These are phyloP conservation scores for Corythaixoides concolor DNA, from an alignment of 2,113 vertebrate species.

Conservation along the genomic window DNA sequence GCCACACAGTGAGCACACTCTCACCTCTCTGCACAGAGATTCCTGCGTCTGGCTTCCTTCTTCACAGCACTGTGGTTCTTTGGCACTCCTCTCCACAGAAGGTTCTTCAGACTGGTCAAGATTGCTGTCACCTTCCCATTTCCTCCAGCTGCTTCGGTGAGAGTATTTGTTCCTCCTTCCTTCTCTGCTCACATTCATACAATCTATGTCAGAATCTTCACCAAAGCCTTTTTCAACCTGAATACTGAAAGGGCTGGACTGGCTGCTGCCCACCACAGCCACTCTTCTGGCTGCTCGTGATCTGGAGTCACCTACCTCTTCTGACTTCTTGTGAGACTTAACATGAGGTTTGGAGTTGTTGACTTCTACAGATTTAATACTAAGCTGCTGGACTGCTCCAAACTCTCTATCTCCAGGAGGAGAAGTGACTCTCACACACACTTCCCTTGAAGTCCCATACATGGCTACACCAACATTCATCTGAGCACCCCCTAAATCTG, in stretches of 20 bases:
- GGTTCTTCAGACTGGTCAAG: neutral
- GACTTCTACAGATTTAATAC: neutral
- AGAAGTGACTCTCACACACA: neutral
- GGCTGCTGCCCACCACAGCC: neutral
- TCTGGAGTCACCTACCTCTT: neutral
- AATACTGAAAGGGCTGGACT: neutral
- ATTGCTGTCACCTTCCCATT: neutral
- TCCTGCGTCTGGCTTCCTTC: neutral
- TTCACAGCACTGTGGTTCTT: neutral
- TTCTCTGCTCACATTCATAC: neutral
- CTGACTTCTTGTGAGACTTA: neutral
- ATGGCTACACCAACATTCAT: neutral
- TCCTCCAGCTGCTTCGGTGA: neutral
- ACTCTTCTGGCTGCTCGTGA: neutral
- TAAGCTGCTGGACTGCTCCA: neutral
- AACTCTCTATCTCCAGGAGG: neutral
- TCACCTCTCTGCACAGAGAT: slow-evolving; percentile 17
- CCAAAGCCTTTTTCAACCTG: neutral
- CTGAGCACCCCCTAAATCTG: neutral
- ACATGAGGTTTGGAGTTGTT: neutral
- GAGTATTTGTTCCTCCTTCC: neutral
- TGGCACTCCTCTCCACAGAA: neutral
- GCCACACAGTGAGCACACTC: neutral
- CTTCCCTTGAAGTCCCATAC: neutral
- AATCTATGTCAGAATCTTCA: neutral